Evolutionary conservation across 2,888 invertebrate species (phyloP).

Genomic region (Schizaphis graminum): DNA sequence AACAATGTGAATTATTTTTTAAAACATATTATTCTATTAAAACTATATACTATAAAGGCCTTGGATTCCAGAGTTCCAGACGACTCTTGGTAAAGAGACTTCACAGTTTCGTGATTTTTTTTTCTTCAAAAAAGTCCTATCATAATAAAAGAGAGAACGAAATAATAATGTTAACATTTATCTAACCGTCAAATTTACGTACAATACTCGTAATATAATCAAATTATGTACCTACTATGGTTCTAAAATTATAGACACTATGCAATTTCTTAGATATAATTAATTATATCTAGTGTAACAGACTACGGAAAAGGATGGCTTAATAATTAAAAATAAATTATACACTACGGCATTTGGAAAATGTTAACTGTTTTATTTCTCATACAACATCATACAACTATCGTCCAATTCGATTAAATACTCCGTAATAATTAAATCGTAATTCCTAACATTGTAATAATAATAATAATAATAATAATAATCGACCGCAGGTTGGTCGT

Average conservation of each 20-base stretch:
- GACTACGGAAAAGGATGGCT: too few relatives aligned
- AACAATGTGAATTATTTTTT: conserved; percentile 20
- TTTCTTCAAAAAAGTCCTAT: not conserved
- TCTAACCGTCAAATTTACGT: not conserved
- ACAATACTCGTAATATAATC: not conserved
- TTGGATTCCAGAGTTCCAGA: not conserved
- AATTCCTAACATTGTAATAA: too few relatives aligned
- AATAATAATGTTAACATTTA: not conserved
- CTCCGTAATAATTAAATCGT: too few relatives aligned
- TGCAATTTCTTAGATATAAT: not conserved
- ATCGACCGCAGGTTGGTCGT: too few relatives aligned
- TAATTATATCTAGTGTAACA: too few relatives aligned
- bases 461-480: too few relatives aligned
- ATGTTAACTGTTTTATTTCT: too few relatives aligned
- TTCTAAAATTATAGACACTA: not conserved
- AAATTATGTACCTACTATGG: not conserved
- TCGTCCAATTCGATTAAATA: too few relatives aligned
- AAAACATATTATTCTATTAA: conserved; percentile 14
- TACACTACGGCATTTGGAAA: too few relatives aligned
- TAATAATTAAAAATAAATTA: too few relatives aligned
- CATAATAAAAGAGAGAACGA: not conserved
- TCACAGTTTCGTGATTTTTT: not conserved
- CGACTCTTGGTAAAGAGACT: not conserved
- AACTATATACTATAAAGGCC: not conserved
- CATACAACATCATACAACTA: too few relatives aligned